These are phyloP conservation scores for Stomatorhinus ivindoensis DNA, from an alignment of 2,113 vertebrate species.

Conservation along the genomic window DNA sequence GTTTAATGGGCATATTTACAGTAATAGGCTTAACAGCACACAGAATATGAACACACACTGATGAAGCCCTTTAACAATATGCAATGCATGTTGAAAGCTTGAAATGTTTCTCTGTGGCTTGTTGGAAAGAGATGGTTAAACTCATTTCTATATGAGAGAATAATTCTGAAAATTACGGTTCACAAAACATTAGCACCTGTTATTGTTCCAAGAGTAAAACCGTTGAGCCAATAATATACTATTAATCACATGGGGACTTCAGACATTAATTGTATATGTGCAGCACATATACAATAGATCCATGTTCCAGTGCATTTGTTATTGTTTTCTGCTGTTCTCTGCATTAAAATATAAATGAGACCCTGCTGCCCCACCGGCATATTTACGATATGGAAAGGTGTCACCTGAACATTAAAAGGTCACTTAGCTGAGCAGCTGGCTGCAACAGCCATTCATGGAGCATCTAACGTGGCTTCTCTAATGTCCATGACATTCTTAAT, in stretches of 20 bases:
- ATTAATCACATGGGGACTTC: neutral
- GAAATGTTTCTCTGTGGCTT: neutral
- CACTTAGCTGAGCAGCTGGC: neutral
- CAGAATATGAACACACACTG: constrained; percentile 29
- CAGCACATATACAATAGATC: neutral
- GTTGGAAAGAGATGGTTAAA: neutral
- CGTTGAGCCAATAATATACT: neutral
- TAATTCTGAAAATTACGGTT: neutral
- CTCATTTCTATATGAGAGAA: neutral
- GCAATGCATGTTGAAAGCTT: neutral
- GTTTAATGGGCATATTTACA: constrained; percentile 36
- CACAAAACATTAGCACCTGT: neutral
- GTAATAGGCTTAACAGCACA: constrained; percentile 25
- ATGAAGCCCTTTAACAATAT: constrained; percentile 21
- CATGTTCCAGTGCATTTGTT: neutral
- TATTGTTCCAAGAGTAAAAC: neutral
- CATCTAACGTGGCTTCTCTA: neutral
- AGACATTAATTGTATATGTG: neutral
- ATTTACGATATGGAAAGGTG: neutral
- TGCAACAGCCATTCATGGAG: neutral
- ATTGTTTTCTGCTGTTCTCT: neutral
- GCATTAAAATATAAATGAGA: neutral
- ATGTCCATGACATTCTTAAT: neutral
- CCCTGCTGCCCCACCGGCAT: neutral
- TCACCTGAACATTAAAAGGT: neutral